Evolutionary conservation across 2,113 vertebrate genomes (phyloP).

Genomic region (Petrocephalus zakoni): DNA sequence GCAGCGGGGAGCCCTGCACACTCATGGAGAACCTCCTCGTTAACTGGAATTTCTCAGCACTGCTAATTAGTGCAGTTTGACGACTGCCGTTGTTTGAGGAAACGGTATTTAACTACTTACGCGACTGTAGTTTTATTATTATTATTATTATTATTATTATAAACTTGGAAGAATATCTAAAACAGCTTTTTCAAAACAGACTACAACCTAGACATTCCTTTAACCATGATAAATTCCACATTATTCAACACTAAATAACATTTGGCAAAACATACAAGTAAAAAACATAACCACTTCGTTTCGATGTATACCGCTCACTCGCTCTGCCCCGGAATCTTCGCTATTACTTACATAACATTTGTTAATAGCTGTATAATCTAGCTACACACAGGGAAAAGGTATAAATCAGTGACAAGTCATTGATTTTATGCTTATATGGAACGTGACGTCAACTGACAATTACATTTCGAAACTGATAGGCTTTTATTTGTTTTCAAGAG

Average conservation of each 20-base stretch:
- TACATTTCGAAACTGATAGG: not conserved
- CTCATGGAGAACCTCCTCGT: slow-evolving; percentile 84
- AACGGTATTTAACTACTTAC: slow-evolving; percentile 75
- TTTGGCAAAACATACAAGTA: not conserved
- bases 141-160: not conserved
- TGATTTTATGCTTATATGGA: not conserved
- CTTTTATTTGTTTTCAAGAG: not conserved
- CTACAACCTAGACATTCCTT: not conserved
- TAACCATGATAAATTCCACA: not conserved
- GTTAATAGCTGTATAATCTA: not conserved
- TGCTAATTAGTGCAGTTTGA: slow-evolving; percentile 89
- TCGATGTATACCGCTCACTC: not conserved
- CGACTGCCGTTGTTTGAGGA: slow-evolving; percentile 76
- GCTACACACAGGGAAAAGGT: not conserved
- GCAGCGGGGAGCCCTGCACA: slow-evolving; percentile 85
- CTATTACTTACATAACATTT: not conserved
- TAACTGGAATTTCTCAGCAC: slow-evolving; percentile 91
- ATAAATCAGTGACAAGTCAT: no score
- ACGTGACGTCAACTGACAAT: not conserved
- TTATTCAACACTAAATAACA: not conserved
- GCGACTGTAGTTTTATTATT: not conserved
- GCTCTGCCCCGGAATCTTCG: not conserved
- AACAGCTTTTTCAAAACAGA: not conserved
- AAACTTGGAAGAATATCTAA: not conserved
- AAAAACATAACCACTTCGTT: not conserved